Base-by-base conservation (phyloP, 2,113 vertebrate species). In the Oceanodroma tethys region DNA sequence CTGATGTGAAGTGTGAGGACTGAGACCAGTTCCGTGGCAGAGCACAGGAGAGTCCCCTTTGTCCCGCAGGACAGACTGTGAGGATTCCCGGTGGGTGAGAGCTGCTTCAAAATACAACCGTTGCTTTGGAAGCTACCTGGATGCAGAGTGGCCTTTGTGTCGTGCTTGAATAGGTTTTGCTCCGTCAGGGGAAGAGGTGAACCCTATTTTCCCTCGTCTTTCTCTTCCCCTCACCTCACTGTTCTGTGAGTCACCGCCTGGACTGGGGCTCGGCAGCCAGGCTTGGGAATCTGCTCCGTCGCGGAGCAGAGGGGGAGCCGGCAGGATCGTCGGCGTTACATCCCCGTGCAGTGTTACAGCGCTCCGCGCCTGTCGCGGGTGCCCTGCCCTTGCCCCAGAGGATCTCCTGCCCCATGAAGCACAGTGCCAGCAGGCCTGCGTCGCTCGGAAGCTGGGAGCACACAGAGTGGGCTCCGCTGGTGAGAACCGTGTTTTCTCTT, bases 361-460 rank as follows among this genome's bases (percentile, higher is more conserved):
- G 56, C 91, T 72, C 67, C 23, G 70, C 7, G 29, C 34, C 55
- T 38, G 45, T 19, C 32, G 16, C 34, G 1, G 36, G 7, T 43
- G 34, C 70, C 50, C 82, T 13, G 30, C 9, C 42, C 5, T 5
- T 56, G n/a, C 32, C 82, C 78, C 63, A 4, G 2, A 42, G 91
- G 86, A 30, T 66, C 50, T 47, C 30, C 0, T 80, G 60, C 18
- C 80, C 78, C 38, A 1, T 16, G 4, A 14, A 19, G 68, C 47
- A 6, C 25, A 13, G 73, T 0, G 5, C 63, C 52, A 8, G 47
- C 25, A 0, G 11, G 36, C 15, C 1, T 1, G 3, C 0, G 0
- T 29, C 0, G 0, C 73, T 58, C 13, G 7, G 38, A 45, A 66
- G 27, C 75, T 52, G 53, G 65, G 40, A 73, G 68, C 63, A 7